Evolutionary conservation across 2,888 invertebrate genomes (phyloP).

Genomic region (Nasonovia ribisnigri): DNA sequence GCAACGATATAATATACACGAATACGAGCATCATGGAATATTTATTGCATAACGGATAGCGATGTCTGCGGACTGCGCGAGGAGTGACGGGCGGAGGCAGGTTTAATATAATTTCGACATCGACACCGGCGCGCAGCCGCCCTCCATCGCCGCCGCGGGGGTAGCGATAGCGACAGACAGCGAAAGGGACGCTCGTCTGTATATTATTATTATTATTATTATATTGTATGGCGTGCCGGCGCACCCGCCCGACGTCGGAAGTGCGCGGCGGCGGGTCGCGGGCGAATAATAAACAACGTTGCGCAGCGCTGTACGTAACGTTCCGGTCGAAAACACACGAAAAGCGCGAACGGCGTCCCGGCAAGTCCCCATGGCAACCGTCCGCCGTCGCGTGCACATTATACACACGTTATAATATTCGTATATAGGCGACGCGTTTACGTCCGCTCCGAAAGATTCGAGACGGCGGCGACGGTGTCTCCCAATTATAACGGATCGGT

Average conservation of each 20-base stretch:
- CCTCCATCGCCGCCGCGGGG: not conserved
- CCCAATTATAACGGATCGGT: slow-evolving; percentile 62
- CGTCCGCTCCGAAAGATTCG: slow-evolving; percentile 49
- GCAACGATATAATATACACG: not conserved
- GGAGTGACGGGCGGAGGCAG: not conserved
- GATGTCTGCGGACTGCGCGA: not conserved
- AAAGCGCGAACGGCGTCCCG: slow-evolving; percentile 55
- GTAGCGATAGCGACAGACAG: not conserved
- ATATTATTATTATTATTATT: slow-evolving; percentile 8
- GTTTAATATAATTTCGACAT: slow-evolving; percentile 49
- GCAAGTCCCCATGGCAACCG: slow-evolving; percentile 53
- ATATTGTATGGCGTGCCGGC: not conserved
- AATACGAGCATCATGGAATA: not conserved
- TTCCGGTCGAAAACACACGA: slow-evolving; percentile 57
- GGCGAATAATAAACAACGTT: slow-evolving; percentile 53
- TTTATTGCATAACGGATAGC: not conserved
- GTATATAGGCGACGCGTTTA: slow-evolving; percentile 33
- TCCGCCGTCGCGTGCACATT: not conserved
- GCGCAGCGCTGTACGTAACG: slow-evolving; percentile 30
- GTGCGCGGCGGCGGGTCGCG: not conserved
- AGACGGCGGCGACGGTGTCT: slow-evolving; percentile 37
- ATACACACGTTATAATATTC: slow-evolving; percentile 18
- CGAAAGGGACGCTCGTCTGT: not conserved
- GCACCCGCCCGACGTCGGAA: not conserved
- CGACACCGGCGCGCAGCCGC: not conserved